Evolutionary conservation across 1,140 invertebrate species (phyloP).

Genomic region (Meloidogyne chitwoodi): DNA sequence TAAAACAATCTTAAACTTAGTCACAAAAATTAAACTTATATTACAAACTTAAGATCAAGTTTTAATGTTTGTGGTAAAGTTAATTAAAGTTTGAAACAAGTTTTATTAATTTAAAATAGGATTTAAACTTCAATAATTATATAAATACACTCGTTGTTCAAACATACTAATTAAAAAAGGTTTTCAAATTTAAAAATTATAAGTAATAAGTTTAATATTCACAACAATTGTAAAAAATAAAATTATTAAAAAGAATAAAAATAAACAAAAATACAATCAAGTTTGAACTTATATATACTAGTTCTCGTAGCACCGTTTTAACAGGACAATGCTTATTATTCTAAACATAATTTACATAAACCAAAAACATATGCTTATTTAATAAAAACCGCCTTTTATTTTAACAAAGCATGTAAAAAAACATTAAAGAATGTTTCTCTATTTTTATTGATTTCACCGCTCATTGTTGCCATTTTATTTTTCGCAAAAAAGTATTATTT

Average conservation of each 20-base stretch:
- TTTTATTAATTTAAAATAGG: too few species aligned
- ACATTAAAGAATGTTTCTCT: neutral
- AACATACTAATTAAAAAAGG: too few species aligned
- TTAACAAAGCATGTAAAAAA: neutral
- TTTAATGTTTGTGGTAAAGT: too few species aligned
- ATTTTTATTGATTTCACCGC: neutral
- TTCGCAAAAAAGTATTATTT: neutral
- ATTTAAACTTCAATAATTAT: too few species aligned
- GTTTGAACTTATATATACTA: neutral
- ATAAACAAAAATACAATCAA: neutral
- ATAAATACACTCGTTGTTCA: too few species aligned
- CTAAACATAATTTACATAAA: neutral
- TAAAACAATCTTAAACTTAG: too few species aligned
- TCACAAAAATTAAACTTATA: too few species aligned
- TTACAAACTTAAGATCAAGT: too few species aligned
- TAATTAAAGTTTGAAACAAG: too few species aligned
- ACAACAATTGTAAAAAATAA: too few species aligned
- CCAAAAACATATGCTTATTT: neutral
- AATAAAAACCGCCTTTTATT: neutral
- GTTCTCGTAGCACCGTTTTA: neutral
- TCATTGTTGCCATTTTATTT: neutral
- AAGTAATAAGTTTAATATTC: too few species aligned
- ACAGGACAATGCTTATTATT: neutral
- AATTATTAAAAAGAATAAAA: neutral
- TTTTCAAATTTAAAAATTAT: too few species aligned